phyloP scores from a whole-genome alignment of 2,888 invertebrate genomes.

The Laothoe populi region DNA sequence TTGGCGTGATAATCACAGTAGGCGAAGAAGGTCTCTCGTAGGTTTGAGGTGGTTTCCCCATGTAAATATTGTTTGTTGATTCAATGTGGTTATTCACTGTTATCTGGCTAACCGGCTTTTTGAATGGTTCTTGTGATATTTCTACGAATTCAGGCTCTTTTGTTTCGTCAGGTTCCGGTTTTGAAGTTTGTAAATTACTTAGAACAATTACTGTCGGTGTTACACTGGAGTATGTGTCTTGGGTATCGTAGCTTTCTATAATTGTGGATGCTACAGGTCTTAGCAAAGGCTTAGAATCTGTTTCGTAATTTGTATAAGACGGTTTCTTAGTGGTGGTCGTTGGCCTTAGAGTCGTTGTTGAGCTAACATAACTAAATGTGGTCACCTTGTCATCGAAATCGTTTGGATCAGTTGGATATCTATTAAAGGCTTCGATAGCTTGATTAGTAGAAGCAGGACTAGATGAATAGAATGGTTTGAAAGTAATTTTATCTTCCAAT shows the following conservation, averaged over 20 bases:
- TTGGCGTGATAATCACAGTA: slow-evolving; percentile 88
- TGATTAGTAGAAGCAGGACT: slow-evolving; percentile 76
- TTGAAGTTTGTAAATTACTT: slow-evolving; percentile 61
- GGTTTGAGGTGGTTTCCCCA: slow-evolving; percentile 63
- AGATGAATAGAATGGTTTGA: slow-evolving; percentile 62
- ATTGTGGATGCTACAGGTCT: slow-evolving; percentile 67
- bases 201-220: slow-evolving; percentile 80
- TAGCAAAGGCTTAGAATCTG: slow-evolving; percentile 76
- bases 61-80: slow-evolving; percentile 82
- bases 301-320: slow-evolving; percentile 78
- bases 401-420: slow-evolving; percentile 73
- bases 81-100: slow-evolving; percentile 87
- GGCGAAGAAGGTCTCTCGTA: slow-evolving; percentile 85
- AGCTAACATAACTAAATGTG: slow-evolving; percentile 72
- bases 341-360: slow-evolving; percentile 62
- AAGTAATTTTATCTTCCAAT: slow-evolving; percentile 56
- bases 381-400: slow-evolving; percentile 71
- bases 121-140: slow-evolving; percentile 81
- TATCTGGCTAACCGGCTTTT: slow-evolving; percentile 78
- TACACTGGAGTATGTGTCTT: slow-evolving; percentile 75
- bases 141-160: slow-evolving; percentile 74
- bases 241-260: slow-evolving; percentile 64
- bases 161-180: slow-evolving; percentile 54
- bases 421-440: slow-evolving; percentile 75
- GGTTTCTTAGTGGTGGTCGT: slow-evolving; percentile 65